Base-by-base conservation (phyloP, 2,888 invertebrate genomes). In the Metacarcinus magister region DNA sequence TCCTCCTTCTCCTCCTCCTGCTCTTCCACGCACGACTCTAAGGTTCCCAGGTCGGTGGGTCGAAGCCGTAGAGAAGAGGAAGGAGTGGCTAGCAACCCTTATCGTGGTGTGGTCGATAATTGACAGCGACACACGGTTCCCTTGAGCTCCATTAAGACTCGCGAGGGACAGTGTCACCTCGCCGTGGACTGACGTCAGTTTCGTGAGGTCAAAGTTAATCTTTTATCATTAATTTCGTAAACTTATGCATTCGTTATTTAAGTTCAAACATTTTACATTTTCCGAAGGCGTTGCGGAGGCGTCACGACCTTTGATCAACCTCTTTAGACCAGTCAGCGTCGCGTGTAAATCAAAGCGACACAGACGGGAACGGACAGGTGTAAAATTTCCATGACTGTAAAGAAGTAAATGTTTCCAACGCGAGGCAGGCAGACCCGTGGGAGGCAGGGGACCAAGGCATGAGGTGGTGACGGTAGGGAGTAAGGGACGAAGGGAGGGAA, bases 61-160 rank as follows among this genome's bases (percentile, higher is more conserved):
- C 28, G 60, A 94, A 39, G 67, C 43, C 48, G 43, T 32, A 92
- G 32, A 95, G 75, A 43, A 94, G 44, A 82, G n/a, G 28, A 7
- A n/a, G 75, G 82, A 82, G 82, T 32, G 82, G 32, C 82, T 16
- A 23, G 82, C 82, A 82, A 32, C 82, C 82, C 82, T 46, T 46
- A 91, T 28, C 91, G 23, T 46, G 44, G 44, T n/a, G 91, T 91
- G 91, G 44, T 54, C 54, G 48, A 54, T 92, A 92, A 92, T 92
- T 92, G 92, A 54, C 92, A 92, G 48, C 54, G 92, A 54, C 92
- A 92, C 54, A 92, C 32, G 28, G 48, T 46, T 46, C 54, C 46
- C 54, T 54, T 13, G 54, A 82, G 46, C 48, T 54, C 91, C 44
- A 91, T 91, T 44, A 91, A 43, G 91, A 46, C 44, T n/a, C 13